Base-by-base conservation (phyloP, 2,888 invertebrate species). In the Ennomos erosarius region DNA sequence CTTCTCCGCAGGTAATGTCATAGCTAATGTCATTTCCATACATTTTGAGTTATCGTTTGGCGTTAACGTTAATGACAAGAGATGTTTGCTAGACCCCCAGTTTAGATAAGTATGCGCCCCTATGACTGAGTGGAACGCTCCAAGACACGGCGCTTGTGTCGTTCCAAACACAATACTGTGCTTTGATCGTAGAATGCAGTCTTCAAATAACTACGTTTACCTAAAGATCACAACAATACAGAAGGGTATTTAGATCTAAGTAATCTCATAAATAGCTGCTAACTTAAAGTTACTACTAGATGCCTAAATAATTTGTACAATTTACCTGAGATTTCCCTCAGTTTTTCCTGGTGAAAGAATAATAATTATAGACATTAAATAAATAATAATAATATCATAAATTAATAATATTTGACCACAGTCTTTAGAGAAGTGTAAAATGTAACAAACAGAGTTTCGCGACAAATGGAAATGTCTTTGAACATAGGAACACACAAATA, bases 221-320 rank as follows among this genome's bases (percentile, higher is more conserved):
- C 77, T 80, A 85, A 82, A 83, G 83, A 89, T 90, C 90, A 90
- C 90, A 89, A 88, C 76, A 88, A 87, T 87, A 89, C 81, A 87
- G 70, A 82, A 81, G 84, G 78, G 77, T 84, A 78, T 79, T 80
- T 75, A 80, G 78, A 82, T 84, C 87, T 88, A 89, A 84, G 82
- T 92, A 90, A 92, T 92, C 90, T 92, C 91, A 92, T 92, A 91
- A 92, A 91, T 90, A 90, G 81, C 83, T 77, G 79, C 78, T 90
- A 87, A 74, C 59, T 81, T 88, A 87, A 71, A 69, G 71, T 79
- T 82, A 84, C 70, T 75, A 69, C 79, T 88, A 26, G 26, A 6
- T 26, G 87, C 71, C 81, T 87, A 87, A 85, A 85, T 88, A 90
- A 90, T 91, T 92, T 92, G 91, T 92, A 92, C 90, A 92, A 88